Percentiles rank a stretch among this genome's conserved stretches.
These are phyloP conservation scores for Azemiops feae DNA, from an alignment of 2,113 vertebrate genomes.

Conservation along the genomic window DNA sequence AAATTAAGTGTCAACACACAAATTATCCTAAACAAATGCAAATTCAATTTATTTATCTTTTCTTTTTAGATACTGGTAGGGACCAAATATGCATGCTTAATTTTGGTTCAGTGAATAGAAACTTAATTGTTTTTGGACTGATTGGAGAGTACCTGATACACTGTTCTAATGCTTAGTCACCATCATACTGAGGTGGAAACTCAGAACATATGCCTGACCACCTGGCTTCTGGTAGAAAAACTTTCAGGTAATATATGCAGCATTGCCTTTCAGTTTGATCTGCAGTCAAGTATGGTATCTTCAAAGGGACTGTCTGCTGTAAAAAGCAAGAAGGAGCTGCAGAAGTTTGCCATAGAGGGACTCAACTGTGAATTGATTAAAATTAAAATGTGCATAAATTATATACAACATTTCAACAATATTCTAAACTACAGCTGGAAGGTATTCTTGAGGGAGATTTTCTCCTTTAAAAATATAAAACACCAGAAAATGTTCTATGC, in stretches of 20 bases:
- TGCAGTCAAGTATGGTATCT: background rate
- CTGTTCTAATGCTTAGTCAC: background rate
- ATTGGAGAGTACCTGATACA: background rate
- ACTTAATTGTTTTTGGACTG: background rate
- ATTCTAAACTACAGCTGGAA: constrained; percentile 42
- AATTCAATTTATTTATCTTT: background rate
- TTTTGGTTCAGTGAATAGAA: background rate
- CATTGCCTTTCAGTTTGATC: background rate
- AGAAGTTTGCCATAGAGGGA: constrained; percentile 41
- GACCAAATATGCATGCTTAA: background rate
- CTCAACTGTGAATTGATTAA: constrained; percentile 44
- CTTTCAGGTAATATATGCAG: background rate
- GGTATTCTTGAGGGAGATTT: constrained; percentile 16
- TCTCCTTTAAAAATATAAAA: constrained; percentile 38
- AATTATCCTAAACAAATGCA: background rate
- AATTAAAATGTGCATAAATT: constrained; percentile 48
- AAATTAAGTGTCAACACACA: background rate
- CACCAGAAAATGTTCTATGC: constrained; percentile 20
- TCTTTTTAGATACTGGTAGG: background rate
- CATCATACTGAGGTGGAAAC: background rate
- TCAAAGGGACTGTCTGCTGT: constrained; percentile 14
- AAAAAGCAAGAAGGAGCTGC: constrained; percentile 20
- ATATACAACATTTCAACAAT: constrained; percentile 44
- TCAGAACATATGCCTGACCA: background rate
- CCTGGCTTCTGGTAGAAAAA: background rate